A percentile compares a stretch with the other conserved stretches of the same genome.
Conservation (phyloP, 2,797 vertebrate genomes). For the Phalloptychus januarius region DNA sequence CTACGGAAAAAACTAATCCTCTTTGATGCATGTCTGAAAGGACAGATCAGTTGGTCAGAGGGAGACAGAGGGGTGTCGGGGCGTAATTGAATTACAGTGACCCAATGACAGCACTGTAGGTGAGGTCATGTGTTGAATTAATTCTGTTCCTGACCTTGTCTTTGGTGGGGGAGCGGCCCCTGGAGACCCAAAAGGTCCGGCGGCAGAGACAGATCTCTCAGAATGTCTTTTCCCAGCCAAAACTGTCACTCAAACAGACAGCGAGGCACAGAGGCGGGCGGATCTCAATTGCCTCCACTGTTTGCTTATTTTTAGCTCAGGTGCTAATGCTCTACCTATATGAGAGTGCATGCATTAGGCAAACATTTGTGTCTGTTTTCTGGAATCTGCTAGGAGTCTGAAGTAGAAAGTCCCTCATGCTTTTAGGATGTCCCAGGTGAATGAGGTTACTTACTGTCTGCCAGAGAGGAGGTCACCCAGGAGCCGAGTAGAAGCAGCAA, state of each 20-base stretch:
- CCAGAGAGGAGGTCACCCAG: slow-evolving; percentile 81
- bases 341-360: slow-evolving; percentile 16
- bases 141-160: slow-evolving; percentile 79
- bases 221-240: slow-evolving; percentile 37
- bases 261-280: slow-evolving; percentile 30
- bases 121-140: slow-evolving; percentile 84
- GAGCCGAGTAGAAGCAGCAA: slow-evolving; percentile 84
- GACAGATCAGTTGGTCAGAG: slow-evolving; percentile 29
- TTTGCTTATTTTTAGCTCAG: slow-evolving; percentile 41
- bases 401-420: slow-evolving; percentile 19
- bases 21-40: slow-evolving; percentile 42
- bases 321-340: slow-evolving; percentile 22
- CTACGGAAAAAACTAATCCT: slow-evolving; percentile 55
- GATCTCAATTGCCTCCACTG: slow-evolving; percentile 21
- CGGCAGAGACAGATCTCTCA: slow-evolving; percentile 59
- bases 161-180: slow-evolving; percentile 51
- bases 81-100: slow-evolving; percentile 89
- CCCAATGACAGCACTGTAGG: slow-evolving; percentile 83
- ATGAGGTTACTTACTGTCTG: slow-evolving; percentile 87
- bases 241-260: slow-evolving; percentile 62
- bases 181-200: slow-evolving; percentile 38
- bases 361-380: slow-evolving; percentile 31
- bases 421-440: slow-evolving; percentile 18
- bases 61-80: slow-evolving; percentile 33
- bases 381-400: slow-evolving; percentile 27